Conservation (phyloP, 2,797 vertebrate species). For the Knipowitschia caucasica region DNA sequence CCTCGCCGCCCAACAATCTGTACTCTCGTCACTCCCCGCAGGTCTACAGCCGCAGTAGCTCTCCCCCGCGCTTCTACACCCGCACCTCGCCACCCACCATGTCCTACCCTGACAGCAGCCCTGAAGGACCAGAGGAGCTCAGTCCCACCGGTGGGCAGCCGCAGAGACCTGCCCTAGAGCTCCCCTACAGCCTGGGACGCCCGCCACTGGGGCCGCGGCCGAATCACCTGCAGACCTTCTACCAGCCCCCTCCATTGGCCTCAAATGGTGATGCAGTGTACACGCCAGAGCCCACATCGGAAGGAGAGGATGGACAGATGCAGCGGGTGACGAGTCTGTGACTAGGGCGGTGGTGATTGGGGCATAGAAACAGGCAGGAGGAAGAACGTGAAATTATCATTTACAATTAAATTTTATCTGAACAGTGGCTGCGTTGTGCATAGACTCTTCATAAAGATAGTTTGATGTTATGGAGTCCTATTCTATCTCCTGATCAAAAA, state of each 20-base stretch:
- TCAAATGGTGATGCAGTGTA: conserved; percentile 82
- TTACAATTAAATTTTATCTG: conserved; percentile 20
- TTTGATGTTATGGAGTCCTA: too few relatives aligned
- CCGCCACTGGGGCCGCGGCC: conserved; percentile 84
- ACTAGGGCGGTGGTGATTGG: conserved; percentile 85
- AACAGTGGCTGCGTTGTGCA: conserved; percentile 18
- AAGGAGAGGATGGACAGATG: conserved; percentile 91
- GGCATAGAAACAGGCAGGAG: conserved; percentile 73
- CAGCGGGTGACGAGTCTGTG: conserved; percentile 95
- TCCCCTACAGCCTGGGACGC: conserved; percentile 88
- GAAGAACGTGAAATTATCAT: conserved; percentile 25
- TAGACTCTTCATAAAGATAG: conserved; percentile 12
- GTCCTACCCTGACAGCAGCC: conserved; percentile 91
- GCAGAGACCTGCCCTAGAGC: conserved; percentile 72
- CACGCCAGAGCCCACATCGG: conserved; percentile 80
- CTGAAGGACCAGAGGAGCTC: conserved; percentile 78
- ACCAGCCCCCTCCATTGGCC: conserved; percentile 81
- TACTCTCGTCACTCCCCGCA: conserved; percentile 71
- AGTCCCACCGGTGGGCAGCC: conserved; percentile 72
- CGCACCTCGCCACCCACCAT: conserved; percentile 67
- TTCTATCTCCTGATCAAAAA: background rate
- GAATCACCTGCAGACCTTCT: conserved; percentile 88
- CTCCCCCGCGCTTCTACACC: conserved; percentile 73
- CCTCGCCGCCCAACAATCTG: conserved; percentile 68
- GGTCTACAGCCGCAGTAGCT: conserved; percentile 72